Base-by-base conservation (phyloP, 2,797 vertebrate species). In the Acanthurus leucopareius region DNA sequence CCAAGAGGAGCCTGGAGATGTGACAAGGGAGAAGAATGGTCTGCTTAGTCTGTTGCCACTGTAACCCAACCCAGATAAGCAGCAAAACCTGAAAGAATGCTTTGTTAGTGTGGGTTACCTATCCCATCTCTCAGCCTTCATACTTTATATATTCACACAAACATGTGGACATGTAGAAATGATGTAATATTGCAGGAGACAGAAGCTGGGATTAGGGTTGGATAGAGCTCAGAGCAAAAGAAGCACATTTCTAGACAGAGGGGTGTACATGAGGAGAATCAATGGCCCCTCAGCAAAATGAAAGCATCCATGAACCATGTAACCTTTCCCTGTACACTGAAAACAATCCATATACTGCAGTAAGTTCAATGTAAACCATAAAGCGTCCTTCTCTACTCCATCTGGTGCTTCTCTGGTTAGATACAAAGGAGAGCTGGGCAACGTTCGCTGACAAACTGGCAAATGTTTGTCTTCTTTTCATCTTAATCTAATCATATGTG, bases 81-180 rank as follows among this genome's bases (percentile, higher is more conserved):
- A 82, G 62, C 38, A 75, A 83, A 72, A 75, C 35, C 51, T 56
- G 60, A 28, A 67, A 32, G 40, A 69, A 75, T 68, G 16, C 13
- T 48, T 1, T 63, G 71, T 28, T 7, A 65, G 63, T 60, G 56
- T 66, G 64, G 60, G 54, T 61, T 44, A 82, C 60, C 53, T 59
- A 74, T 49, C 62, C 19, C 44, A 68, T 51, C 38, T 65, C 47
- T 35, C 42, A 75, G 54, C 65, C 59, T 60, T 60, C 35, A 52
- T 49, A 73, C 49, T 51, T 64, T 13, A 66, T 62, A 53, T 38
- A 42, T 17, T 59, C 28, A 75, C 47, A 75, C 22, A 42, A 19
- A 65, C 44, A 75, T 56, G 57, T 17, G 61, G 52, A 67, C 42
- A 75, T 73, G 65, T 54, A 75, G 49, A 78, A 70, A 79, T 77